Evolutionary conservation across 2,797 vertebrate species (phyloP).

Genomic region (Hydrolagus colliei): DNA sequence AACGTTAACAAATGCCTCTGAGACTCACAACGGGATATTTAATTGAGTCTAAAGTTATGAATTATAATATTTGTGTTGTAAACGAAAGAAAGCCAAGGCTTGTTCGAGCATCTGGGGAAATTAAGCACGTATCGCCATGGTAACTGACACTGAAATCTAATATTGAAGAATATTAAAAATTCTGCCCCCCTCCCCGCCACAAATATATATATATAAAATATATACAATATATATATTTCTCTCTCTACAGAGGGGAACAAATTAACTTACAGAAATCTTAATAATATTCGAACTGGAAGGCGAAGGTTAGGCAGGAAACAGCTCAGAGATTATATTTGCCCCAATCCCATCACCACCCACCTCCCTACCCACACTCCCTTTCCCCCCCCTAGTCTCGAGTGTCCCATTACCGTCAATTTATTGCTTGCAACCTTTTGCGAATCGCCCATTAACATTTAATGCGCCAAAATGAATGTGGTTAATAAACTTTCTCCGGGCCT

Average conservation of each 20-base stretch:
- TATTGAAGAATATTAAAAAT: constrained; percentile 79
- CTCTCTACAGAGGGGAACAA: neutral
- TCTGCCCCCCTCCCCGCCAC: neutral
- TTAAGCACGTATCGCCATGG: constrained; percentile 71
- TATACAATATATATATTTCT: constrained; percentile 36
- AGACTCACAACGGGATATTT: constrained; percentile 60
- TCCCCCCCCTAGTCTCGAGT: neutral
- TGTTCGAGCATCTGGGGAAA: constrained; percentile 88
- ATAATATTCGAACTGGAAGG: constrained; percentile 26
- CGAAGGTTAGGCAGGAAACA: neutral
- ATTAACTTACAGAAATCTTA: constrained; percentile 27
- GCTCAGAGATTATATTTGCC: constrained; percentile 16
- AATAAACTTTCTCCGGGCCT: constrained; percentile 45
- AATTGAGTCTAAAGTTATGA: constrained; percentile 64
- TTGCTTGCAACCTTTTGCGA: constrained; percentile 24
- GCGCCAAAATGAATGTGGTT: constrained; percentile 23
- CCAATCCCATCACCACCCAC: too few species aligned
- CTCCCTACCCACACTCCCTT: too few species aligned
- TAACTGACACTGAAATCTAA: constrained; percentile 83
- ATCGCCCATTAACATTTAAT: constrained; percentile 30
- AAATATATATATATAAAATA: constrained; percentile 13
- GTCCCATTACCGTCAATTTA: constrained; percentile 27
- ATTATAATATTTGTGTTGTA: constrained; percentile 61
- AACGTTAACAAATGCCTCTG: constrained; percentile 56
- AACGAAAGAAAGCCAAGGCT: constrained; percentile 74